These are phyloP conservation scores for Protonibea diacanthus DNA, from an alignment of 2,797 vertebrate genomes.

Conservation along the genomic window DNA sequence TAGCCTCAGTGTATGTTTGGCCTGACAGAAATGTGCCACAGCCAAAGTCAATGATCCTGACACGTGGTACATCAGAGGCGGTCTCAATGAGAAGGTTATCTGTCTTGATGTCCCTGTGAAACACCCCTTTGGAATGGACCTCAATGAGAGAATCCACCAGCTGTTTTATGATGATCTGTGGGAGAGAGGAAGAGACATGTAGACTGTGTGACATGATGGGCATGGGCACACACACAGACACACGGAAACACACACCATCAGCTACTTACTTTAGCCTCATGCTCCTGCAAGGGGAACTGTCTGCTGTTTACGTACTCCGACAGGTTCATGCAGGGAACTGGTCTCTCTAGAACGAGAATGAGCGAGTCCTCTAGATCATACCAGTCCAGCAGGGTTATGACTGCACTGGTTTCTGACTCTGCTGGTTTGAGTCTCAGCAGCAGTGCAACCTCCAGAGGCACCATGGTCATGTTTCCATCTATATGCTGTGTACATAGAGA, in stretches of 20 bases:
- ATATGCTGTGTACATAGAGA: no score
- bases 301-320: no score
- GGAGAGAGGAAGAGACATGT: not conserved
- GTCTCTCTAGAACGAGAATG: no score
- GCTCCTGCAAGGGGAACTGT: no score
- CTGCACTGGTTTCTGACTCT: no score
- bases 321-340: no score
- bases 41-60: constrained; percentile 15
- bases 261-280: constrained; percentile 12
- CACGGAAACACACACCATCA: not conserved
- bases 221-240: not conserved
- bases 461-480: no score
- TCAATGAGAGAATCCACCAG: not conserved
- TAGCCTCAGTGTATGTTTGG: not conserved
- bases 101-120: not conserved
- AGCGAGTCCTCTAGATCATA: no score
- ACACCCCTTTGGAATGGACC: constrained; percentile 1
- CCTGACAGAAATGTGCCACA: not conserved
- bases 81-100: constrained; percentile 6
- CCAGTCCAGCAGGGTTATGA: no score
- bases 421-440: no score
- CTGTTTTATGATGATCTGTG: constrained; percentile 1
- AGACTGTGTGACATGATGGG: not conserved
- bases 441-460: no score
- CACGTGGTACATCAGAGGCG: not conserved